phyloP scores from a whole-genome alignment of 2,113 vertebrate genomes.

The Scatophagus argus region DNA sequence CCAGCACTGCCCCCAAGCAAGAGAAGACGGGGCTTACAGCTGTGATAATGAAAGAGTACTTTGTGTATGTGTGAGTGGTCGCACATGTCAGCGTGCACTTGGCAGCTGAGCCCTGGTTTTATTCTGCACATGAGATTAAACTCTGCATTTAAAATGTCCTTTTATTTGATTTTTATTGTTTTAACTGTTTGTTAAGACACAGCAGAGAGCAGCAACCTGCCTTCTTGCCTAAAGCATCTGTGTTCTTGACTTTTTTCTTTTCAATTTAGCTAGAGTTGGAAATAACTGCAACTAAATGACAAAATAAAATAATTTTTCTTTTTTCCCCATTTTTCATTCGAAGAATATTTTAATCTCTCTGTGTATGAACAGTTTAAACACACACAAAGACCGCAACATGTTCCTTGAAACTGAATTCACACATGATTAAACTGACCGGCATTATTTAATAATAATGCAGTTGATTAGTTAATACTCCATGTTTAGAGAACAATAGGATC shows the following conservation, averaged over 20 bases:
- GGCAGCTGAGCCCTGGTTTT: background rate
- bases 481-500: background rate
- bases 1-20: background rate
- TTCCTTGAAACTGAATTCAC: background rate
- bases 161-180: background rate
- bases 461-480: background rate
- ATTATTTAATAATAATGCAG: background rate
- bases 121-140: background rate
- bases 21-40: slow-evolving; percentile 48
- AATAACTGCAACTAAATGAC: background rate
- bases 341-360: background rate
- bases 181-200: background rate
- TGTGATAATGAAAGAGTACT: slow-evolving; percentile 31
- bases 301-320: no score
- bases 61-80: background rate
- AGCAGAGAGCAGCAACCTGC: background rate
- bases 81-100: background rate
- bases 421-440: background rate
- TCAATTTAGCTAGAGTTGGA: background rate
- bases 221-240: background rate
- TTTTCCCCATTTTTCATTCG: no score
- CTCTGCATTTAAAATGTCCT: background rate
- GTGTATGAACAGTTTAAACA: background rate
- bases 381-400: background rate
- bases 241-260: background rate